Evolutionary conservation across 2,888 invertebrate species (phyloP), one percentile per base, ranked within the genome.

Genomic region (Dusona sp.): DNA sequence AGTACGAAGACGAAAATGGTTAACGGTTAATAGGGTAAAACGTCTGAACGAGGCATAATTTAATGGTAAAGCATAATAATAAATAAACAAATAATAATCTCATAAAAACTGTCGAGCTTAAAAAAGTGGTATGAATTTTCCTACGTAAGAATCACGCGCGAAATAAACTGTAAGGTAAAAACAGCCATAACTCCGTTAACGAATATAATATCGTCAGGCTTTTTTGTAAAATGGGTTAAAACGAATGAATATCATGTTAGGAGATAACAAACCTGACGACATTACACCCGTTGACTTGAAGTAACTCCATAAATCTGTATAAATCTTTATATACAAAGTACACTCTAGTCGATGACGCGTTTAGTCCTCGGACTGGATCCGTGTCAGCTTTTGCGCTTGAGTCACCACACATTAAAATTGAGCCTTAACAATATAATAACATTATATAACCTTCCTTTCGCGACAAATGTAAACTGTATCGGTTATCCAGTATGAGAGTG

Each of bases 331-430:
- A 82, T 70, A 79, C 51, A 68, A 57, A 68, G 38, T 61, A 61
- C 29, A 61, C 61, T 86, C 86, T 86, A 86, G 86, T 86, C 86
- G 77, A 51, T 75, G 75, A 64, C 68, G 83, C 72, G 64, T 68
- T 42, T 78, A 51, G n/a, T 73, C 65, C 13, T 81, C 72, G 29
- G 57, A 82, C 38, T 57, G 75, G 22, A 75, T n/a, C 48, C 83
- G 78, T 54, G 33, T 74, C 29, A 67, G 38, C 38, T 82, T 74
- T 57, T 81, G 68, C 73, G 82, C 61, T 82, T 29, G 81, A 73
- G 45, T 54, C 36, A 57, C 42, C 11, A 68, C 45, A 8, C 45
- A 29, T 29, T 16, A 29, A 16, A 61, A 61, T 29, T 29, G 29
- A 29, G 61, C 16, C 61, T 68, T 42, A 8, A 48, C 45, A 29